A percentile compares a stretch with the other conserved stretches of the same genome.
Conservation (phyloP, 2,113 vertebrate genomes). For the Oreotragus oreotragus region DNA sequence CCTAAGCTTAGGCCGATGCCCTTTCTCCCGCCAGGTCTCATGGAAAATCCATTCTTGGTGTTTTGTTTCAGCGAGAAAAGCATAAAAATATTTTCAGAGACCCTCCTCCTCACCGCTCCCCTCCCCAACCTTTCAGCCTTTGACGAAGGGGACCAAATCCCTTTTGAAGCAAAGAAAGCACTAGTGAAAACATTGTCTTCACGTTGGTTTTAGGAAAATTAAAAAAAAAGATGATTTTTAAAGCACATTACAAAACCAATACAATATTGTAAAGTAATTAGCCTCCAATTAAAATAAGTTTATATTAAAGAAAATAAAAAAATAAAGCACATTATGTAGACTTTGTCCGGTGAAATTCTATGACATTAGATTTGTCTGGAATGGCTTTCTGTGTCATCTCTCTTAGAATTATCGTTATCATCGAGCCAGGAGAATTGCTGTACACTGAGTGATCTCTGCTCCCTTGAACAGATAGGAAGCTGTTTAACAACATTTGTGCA, state of each 20-base stretch:
- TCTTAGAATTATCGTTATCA: too few species aligned
- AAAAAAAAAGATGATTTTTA: neutral
- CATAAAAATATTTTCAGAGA: neutral
- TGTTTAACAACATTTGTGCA: neutral
- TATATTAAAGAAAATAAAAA: too few species aligned
- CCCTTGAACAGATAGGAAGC: neutral
- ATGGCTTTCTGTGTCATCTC: too few species aligned
- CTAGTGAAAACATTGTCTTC: neutral
- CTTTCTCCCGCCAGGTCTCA: neutral
- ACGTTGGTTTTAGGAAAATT: neutral
- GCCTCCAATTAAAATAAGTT: too few species aligned
- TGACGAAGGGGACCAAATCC: neutral
- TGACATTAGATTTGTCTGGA: neutral
- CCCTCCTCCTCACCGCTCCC: neutral
- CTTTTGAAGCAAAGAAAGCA: neutral
- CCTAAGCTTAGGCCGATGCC: neutral
- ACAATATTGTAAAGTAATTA: too few species aligned
- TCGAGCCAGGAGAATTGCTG: too few species aligned
- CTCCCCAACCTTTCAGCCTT: neutral
- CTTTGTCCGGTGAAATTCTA: neutral
- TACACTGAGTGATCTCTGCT: fast-evolving
- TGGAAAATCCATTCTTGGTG: slow-evolving; percentile 51
- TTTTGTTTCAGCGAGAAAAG: slow-evolving; percentile 34
- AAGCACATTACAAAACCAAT: neutral
- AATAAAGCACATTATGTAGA: neutral